phyloP scores from a whole-genome alignment of 2,797 vertebrate genomes.

The Capromys pilorides region DNA sequence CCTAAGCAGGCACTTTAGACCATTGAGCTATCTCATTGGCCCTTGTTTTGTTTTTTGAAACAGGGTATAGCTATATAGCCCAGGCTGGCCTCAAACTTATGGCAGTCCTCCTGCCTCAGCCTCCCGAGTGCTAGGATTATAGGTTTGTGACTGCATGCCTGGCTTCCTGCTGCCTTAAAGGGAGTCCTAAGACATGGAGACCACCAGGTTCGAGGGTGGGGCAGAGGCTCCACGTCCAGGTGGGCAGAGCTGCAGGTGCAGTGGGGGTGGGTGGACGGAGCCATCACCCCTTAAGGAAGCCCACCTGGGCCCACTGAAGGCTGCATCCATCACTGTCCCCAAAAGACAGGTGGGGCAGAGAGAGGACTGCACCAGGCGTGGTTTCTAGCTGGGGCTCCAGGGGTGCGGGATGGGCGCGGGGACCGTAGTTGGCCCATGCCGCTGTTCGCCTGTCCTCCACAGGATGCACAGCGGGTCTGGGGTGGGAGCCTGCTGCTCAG shows the following conservation, averaged over 20 bases:
- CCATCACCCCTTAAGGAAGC: not conserved
- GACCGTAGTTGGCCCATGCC: conserved; percentile 29
- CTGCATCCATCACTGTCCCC: not conserved
- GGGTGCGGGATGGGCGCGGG: not conserved
- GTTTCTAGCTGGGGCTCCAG: not conserved
- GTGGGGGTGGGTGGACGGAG: rapidly evolving
- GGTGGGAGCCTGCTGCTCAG: conserved; percentile 42
- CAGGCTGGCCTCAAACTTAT: not conserved
- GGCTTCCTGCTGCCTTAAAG: not conserved
- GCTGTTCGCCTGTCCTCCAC: not conserved
- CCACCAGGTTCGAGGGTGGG: not conserved
- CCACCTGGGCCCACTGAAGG: not conserved
- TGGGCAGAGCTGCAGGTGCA: not conserved
- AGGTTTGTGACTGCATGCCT: not conserved
- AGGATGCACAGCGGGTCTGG: conserved; percentile 55
- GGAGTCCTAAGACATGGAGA: not conserved
- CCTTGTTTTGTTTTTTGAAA: not conserved
- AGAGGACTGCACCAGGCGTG: not conserved
- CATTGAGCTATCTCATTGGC: no score
- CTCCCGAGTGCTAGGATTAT: not conserved
- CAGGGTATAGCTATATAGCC: not conserved
- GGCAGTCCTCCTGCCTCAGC: not conserved
- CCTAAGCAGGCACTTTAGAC: no score
- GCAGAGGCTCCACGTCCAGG: not conserved
- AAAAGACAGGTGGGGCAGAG: rapidly evolving